Evolutionary conservation across 2,797 vertebrate genomes (phyloP).

Genomic region (Lacerta bilineata): DNA sequence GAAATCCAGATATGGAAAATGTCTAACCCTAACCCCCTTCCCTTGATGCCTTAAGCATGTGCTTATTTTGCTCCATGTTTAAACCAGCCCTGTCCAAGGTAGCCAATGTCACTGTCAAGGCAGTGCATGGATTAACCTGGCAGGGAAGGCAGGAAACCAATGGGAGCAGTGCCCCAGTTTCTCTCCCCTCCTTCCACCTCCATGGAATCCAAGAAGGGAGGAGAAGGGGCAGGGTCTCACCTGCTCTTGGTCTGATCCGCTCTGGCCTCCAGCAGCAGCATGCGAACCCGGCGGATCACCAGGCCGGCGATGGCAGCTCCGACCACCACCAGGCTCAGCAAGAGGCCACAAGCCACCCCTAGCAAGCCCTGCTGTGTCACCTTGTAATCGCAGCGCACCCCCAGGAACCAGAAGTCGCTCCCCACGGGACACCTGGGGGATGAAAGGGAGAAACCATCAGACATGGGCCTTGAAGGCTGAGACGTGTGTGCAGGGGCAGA

Average conservation of each 20-base stretch:
- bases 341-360: constrained; percentile 80
- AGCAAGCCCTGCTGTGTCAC: constrained; percentile 86
- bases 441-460: accelerated
- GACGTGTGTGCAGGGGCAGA: no score
- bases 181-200: no score
- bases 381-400: constrained; percentile 84
- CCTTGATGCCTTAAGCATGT: no score
- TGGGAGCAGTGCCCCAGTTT: neutral
- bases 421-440: constrained; percentile 84
- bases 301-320: constrained; percentile 79
- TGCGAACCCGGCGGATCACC: constrained; percentile 84
- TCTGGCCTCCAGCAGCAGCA: constrained; percentile 87
- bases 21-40: no score
- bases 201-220: neutral
- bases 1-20: no score
- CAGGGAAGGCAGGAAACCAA: no score
- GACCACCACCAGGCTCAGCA: constrained; percentile 79
- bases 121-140: neutral
- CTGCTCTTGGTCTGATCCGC: constrained; percentile 92
- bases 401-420: constrained; percentile 90
- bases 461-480: accelerated
- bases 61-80: no score
- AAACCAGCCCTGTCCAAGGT: no score
- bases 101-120: neutral
- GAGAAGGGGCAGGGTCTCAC: constrained; percentile 67